phyloP scores from a whole-genome alignment of 1,140 invertebrate species.

The Lepidotrigona ventralis region DNA sequence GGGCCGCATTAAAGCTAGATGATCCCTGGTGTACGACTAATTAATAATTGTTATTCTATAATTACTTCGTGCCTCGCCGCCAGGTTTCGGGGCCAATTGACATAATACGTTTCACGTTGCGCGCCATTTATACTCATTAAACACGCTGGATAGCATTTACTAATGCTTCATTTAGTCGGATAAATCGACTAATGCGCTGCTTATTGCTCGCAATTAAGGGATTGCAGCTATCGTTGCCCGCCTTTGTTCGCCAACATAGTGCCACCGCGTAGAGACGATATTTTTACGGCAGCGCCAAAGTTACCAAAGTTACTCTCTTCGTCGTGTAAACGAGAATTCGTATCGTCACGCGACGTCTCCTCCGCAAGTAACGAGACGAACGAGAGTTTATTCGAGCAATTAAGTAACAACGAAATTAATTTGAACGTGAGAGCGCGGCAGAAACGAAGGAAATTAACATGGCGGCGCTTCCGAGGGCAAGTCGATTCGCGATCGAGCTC shows the following conservation, averaged over 20 bases:
- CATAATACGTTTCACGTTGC: slow-evolving; percentile 43
- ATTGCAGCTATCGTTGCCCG: neutral
- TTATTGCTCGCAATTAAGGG: neutral
- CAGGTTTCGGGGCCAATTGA: slow-evolving; percentile 33
- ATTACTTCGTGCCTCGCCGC: slow-evolving; percentile 39
- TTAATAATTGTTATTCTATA: slow-evolving; percentile 56
- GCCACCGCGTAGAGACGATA: too few species aligned
- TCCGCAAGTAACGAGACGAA: too few species aligned
- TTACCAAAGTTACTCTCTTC: too few species aligned
- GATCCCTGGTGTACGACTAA: slow-evolving; percentile 40
- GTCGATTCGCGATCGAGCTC: neutral
- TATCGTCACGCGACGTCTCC: too few species aligned
- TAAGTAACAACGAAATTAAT: slow-evolving; percentile 1
- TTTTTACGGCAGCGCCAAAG: neutral
- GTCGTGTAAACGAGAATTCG: neutral
- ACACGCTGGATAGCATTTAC: slow-evolving; percentile 26
- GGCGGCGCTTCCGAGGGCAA: neutral
- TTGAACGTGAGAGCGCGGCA: neutral
- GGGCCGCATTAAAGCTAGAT: slow-evolving; percentile 35
- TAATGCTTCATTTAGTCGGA: slow-evolving; percentile 39
- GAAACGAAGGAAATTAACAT: slow-evolving; percentile 6
- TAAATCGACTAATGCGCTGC: slow-evolving; percentile 30
- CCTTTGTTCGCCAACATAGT: too few species aligned
- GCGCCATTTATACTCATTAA: slow-evolving; percentile 42
- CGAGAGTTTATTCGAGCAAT: neutral